These are phyloP conservation scores for Grammomys surdaster DNA, from an alignment of 2,113 vertebrate species.

Conservation along the genomic window DNA sequence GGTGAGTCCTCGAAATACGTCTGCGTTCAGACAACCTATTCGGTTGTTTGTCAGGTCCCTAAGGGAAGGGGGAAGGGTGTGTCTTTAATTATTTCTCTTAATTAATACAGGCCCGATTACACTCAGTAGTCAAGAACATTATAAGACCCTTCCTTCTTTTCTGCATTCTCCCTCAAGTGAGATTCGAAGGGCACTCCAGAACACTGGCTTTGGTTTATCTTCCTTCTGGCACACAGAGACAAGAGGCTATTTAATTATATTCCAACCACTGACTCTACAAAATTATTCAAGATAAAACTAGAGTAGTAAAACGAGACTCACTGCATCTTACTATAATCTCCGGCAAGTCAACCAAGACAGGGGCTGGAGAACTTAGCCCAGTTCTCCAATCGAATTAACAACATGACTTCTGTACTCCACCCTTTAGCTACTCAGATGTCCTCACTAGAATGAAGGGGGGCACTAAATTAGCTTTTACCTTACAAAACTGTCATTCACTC, in stretches of 20 bases:
- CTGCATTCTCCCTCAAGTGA: neutral
- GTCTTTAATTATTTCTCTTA: constrained; percentile 10
- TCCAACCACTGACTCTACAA: neutral
- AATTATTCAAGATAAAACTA: constrained; percentile 34
- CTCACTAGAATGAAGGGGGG: neutral
- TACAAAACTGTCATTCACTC: neutral
- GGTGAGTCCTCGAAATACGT: constrained; percentile 95
- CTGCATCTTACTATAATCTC: neutral
- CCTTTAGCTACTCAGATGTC: neutral
- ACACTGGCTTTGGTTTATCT: neutral
- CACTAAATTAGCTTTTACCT: constrained; percentile 34
- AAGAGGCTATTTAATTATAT: neutral
- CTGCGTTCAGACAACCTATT: constrained; percentile 96
- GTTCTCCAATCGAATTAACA: neutral
- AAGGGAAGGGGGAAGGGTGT: neutral
- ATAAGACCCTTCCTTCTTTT: neutral
- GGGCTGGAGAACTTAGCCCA: neutral
- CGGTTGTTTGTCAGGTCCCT: constrained; percentile 98
- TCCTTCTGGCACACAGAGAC: neutral
- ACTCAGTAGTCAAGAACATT: neutral
- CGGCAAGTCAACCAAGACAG: neutral
- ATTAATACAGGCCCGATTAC: neutral
- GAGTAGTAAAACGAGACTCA: neutral
- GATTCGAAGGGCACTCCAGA: neutral
- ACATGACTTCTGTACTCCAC: neutral